phyloP scores from a whole-genome alignment of 2,797 vertebrate species.

The Acomys russatus region DNA sequence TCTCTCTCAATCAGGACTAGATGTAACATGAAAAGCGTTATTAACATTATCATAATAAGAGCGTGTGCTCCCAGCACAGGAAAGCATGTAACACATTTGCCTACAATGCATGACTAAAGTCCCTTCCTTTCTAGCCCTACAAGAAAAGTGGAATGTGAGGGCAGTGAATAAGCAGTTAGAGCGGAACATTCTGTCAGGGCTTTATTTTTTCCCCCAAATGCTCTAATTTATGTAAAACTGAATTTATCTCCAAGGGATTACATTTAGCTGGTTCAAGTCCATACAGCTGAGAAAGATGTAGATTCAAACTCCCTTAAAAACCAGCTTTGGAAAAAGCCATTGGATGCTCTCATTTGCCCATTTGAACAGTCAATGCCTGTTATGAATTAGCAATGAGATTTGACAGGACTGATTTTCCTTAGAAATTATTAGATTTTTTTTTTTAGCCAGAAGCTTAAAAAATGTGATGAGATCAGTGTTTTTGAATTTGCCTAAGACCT shows the following conservation, averaged over 20 bases:
- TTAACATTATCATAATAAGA: conserved; percentile 66
- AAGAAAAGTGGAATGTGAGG: conserved; percentile 56
- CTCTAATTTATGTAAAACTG: conserved; percentile 76
- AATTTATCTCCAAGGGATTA: conserved; percentile 64
- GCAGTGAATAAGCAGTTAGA: not conserved
- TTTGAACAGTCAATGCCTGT: conserved; percentile 81
- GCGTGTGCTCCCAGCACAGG: conserved; percentile 40
- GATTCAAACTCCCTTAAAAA: conserved; percentile 66
- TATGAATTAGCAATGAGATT: conserved; percentile 83
- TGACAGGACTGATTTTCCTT: conserved; percentile 83
- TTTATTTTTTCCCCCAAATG: conserved; percentile 4
- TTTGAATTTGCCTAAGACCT: conserved; percentile 79
- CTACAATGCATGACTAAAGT: conserved; percentile 47
- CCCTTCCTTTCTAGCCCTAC: conserved; percentile 42
- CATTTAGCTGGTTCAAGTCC: conserved; percentile 77
- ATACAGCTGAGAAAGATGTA: conserved; percentile 76
- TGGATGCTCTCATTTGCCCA: conserved; percentile 68
- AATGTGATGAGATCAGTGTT: conserved; percentile 74
- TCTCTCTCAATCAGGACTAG: conserved; percentile 71
- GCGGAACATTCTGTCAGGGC: conserved; percentile 65
- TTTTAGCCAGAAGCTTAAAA: conserved; percentile 73
- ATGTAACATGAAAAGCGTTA: conserved; percentile 74
- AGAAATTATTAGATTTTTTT: conserved; percentile 68
- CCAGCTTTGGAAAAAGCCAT: conserved; percentile 43
- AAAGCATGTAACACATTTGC: conserved; percentile 56